phyloP scores from a whole-genome alignment of 2,797 vertebrate species.

The Staurois parvus region DNA sequence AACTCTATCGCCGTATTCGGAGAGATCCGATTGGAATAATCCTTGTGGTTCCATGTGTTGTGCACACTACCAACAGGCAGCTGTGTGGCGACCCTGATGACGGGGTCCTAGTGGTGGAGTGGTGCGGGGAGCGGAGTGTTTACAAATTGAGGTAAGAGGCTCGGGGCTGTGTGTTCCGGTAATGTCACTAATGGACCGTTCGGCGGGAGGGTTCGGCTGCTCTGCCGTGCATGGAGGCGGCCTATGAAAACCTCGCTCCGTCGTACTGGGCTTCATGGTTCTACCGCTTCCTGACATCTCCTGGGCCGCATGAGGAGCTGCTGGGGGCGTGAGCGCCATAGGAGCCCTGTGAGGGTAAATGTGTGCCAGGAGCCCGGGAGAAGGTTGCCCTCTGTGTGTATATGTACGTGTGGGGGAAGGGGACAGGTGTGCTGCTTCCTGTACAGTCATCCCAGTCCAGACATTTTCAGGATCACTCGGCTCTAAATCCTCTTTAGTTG shows the following conservation, averaged over 20 bases:
- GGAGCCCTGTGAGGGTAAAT: background rate
- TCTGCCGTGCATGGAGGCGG: background rate
- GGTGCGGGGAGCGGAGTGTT: constrained; percentile 51
- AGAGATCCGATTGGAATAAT: background rate
- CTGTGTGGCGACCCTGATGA: background rate
- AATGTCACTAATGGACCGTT: background rate
- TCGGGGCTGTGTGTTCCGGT: background rate
- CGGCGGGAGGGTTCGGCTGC: background rate
- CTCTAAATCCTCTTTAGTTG: too few relatives aligned
- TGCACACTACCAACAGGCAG: background rate
- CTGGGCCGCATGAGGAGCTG: constrained; percentile 23
- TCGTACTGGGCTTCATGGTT: background rate
- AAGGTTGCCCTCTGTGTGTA: too few relatives aligned
- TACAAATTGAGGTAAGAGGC: constrained; percentile 54
- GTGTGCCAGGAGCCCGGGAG: too few relatives aligned
- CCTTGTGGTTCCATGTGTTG: background rate
- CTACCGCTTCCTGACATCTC: background rate
- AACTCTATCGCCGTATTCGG: background rate
- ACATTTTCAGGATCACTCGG: too few relatives aligned
- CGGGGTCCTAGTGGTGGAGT: constrained; percentile 42
- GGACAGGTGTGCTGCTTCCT: too few relatives aligned
- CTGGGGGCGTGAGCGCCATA: background rate
- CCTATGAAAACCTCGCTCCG: background rate
- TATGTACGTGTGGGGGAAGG: too few relatives aligned
- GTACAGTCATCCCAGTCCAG: too few relatives aligned